These are phyloP conservation scores for Sebastes iracundus DNA, from an alignment of 2,797 vertebrate species.

Conservation along the genomic window DNA sequence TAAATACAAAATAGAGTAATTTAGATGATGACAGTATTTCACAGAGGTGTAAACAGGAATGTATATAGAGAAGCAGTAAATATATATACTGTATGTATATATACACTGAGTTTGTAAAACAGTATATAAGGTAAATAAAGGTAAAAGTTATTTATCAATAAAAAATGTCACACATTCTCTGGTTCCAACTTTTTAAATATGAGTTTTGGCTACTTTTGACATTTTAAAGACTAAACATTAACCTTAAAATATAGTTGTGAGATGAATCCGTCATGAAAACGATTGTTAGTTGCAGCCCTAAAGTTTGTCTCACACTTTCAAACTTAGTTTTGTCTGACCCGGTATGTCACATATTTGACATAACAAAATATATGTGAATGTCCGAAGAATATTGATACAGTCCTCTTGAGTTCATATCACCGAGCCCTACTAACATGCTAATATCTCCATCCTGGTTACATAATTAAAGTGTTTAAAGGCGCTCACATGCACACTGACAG, in stretches of 20 bases:
- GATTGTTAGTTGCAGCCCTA: not conserved
- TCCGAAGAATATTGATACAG: not conserved
- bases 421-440: not conserved
- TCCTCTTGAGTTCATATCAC: not conserved
- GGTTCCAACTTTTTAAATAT: not conserved
- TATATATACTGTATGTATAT: rapidly evolving
- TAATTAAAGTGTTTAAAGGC: not conserved
- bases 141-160: not conserved
- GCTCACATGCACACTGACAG: slow-evolving; percentile 14
- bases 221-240: not conserved
- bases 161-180: no score
- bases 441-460: not conserved
- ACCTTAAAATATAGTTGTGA: not conserved
- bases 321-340: not conserved
- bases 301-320: not conserved
- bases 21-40: no score
- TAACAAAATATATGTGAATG: not conserved
- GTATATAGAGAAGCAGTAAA: no score
- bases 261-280: not conserved
- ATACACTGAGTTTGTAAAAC: no score
- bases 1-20: not conserved
- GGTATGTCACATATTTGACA: not conserved
- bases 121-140: no score
- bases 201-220: not conserved
- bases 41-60: no score